These are phyloP conservation scores for Lobophora halterata DNA, from an alignment of 2,888 invertebrate species.

Conservation along the genomic window DNA sequence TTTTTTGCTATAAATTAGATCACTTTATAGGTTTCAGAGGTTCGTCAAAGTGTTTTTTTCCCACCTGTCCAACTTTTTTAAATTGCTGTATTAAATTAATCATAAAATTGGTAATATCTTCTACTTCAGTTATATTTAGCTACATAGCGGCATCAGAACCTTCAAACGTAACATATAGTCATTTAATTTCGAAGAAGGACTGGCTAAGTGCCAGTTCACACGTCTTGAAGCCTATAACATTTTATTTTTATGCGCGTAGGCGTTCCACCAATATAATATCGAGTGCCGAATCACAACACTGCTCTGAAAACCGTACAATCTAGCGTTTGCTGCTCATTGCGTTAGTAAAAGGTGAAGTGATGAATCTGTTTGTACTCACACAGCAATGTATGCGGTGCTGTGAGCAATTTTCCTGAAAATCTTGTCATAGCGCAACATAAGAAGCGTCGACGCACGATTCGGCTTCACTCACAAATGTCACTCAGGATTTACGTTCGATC, in stretches of 20 bases:
- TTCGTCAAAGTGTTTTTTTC: conserved; percentile 9
- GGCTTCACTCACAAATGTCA: conserved; percentile 75
- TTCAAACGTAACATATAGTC: conserved; percentile 7
- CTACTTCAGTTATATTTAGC: too few species aligned
- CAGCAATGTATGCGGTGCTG: conserved; percentile 46
- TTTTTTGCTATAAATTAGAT: conserved; percentile 26
- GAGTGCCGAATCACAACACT: conserved; percentile 37
- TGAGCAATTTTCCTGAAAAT: conserved; percentile 62
- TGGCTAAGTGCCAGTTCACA: conserved; percentile 35
- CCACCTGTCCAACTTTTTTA: conserved; percentile 12
- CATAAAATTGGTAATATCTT: too few species aligned
- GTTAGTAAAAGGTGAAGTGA: conserved; percentile 27
- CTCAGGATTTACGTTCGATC: conserved; percentile 73
- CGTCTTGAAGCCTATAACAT: conserved; percentile 45
- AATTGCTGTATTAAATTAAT: too few species aligned
- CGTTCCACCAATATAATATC: conserved; percentile 44
- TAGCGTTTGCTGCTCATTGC: conserved; percentile 41
- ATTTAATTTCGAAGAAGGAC: conserved; percentile 16
- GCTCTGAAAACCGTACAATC: conserved; percentile 33
- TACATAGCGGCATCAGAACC: neutral
- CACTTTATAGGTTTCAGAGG: conserved; percentile 22
- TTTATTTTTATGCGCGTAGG: conserved; percentile 49
- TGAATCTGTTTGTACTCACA: conserved; percentile 27
- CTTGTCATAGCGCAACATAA: conserved; percentile 54
- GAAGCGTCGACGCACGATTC: conserved; percentile 49